Evolutionary conservation across 2,797 vertebrate genomes (phyloP).

Genomic region (Caiman crocodilus): DNA sequence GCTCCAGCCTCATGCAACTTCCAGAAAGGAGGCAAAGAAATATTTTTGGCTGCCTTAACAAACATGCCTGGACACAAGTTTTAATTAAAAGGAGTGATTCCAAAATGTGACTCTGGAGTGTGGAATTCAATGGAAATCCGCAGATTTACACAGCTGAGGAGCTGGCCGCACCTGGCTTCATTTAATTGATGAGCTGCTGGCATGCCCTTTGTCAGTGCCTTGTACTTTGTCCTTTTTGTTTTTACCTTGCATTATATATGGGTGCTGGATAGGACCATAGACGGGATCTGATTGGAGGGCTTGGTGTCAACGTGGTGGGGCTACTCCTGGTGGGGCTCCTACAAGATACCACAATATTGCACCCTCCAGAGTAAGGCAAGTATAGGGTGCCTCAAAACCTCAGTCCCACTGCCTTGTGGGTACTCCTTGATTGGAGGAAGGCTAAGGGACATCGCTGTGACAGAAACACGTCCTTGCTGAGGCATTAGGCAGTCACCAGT

Average conservation of each 20-base stretch:
- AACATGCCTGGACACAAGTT: background rate
- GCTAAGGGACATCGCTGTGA: too few relatives aligned
- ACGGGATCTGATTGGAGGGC: background rate
- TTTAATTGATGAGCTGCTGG: background rate
- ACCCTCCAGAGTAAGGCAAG: too few relatives aligned
- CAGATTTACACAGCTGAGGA: background rate
- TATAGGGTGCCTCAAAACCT: too few relatives aligned
- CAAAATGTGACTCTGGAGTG: background rate
- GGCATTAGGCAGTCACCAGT: too few relatives aligned
- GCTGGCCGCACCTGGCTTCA: background rate
- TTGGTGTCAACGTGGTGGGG: background rate
- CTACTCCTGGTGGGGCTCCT: background rate
- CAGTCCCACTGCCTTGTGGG: too few relatives aligned
- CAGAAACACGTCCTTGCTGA: too few relatives aligned
- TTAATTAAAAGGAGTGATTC: background rate
- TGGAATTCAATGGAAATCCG: background rate
- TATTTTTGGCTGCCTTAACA: background rate
- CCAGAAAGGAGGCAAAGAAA: background rate
- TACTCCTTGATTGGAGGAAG: too few relatives aligned
- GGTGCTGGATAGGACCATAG: too few relatives aligned
- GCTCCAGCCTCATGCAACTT: background rate
- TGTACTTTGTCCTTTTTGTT: background rate
- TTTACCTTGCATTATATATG: background rate
- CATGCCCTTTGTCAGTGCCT: background rate
- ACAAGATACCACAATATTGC: too few relatives aligned